Evolutionary conservation across 2,888 invertebrate genomes (phyloP).

Genomic region (Tipula helvola): DNA sequence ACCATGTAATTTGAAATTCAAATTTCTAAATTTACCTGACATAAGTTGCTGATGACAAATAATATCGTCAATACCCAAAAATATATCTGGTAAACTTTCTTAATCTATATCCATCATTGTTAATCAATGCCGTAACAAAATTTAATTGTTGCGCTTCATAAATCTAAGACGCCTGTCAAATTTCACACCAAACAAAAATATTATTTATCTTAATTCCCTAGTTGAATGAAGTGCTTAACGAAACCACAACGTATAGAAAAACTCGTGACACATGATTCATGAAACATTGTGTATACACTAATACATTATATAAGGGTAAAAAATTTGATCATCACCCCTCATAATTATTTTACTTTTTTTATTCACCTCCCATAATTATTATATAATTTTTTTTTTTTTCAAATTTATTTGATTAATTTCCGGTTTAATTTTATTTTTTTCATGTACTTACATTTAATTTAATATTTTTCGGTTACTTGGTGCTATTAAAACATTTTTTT

Average conservation of each 20-base stretch:
- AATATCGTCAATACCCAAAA: no score
- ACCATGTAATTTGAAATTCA: no score
- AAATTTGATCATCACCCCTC: background rate
- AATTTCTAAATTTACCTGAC: no score
- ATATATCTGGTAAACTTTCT: no score
- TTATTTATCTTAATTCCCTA: background rate
- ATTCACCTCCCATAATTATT: background rate
- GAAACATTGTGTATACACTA: background rate
- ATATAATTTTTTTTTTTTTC: background rate
- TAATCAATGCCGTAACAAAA: background rate
- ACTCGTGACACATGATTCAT: background rate
- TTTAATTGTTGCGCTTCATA: background rate
- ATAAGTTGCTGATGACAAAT: no score
- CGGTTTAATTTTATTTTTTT: background rate
- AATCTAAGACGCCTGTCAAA: background rate
- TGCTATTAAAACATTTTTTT: background rate
- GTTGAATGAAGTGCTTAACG: background rate
- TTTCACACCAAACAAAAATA: background rate
- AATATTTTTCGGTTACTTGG: background rate
- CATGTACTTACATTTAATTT: background rate
- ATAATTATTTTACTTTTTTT: background rate
- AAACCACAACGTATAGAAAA: background rate
- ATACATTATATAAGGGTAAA: background rate
- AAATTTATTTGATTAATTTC: conserved; percentile 4
- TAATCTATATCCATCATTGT: background rate